Evolutionary conservation across 1,140 invertebrate species (phyloP), one percentile per base, ranked within the genome.

Genomic region (Trachymyrmex cornetzi): DNA sequence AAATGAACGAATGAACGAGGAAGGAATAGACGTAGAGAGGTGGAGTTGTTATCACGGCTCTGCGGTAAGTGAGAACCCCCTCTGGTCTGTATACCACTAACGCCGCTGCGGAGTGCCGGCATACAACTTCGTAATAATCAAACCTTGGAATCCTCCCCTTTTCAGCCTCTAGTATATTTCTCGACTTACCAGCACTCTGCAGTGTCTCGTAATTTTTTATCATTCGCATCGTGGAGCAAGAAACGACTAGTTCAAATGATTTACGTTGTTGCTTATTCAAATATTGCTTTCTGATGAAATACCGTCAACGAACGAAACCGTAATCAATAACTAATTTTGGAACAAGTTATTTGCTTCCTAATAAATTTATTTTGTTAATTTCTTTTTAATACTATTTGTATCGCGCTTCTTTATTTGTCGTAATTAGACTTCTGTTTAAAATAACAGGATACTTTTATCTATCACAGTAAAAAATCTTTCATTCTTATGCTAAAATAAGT

Each of bases 31-130:
- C 50, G 80, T 87, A 88, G 72, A 69, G 44, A 30, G 80, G 61
- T 55, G 89, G 85, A 91, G 90, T 94, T 93, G 91, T 94, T 93
- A 94, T 95, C 91, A 93, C 93, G 93, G 93, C 93, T 89, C 90
- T 87, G 87, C 87, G 91, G 91, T 93, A 93, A 94, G 89, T 93
- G 91, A 94, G 91, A 91, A 88, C 89, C 84, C 89, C 81, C 92
- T 94, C 88, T 50, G 87, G 85, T 93, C 90, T 91, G 87, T 86
- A 82, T 75, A 88, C 85, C 90, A 90, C 90, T 91, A 87, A 87
- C 84, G 63, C 71, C 88, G 87, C 38, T 30, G 57, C 90, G 71
- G 75, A 79, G 57, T 81, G 77, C 80, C 61, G n/a, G 38, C n/a
- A 86, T 87, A 82, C 89, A 87, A 90, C 91, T 92, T 92, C 87